phyloP scores from a whole-genome alignment of 2,797 vertebrate genomes.

The Meda fulgida region DNA sequence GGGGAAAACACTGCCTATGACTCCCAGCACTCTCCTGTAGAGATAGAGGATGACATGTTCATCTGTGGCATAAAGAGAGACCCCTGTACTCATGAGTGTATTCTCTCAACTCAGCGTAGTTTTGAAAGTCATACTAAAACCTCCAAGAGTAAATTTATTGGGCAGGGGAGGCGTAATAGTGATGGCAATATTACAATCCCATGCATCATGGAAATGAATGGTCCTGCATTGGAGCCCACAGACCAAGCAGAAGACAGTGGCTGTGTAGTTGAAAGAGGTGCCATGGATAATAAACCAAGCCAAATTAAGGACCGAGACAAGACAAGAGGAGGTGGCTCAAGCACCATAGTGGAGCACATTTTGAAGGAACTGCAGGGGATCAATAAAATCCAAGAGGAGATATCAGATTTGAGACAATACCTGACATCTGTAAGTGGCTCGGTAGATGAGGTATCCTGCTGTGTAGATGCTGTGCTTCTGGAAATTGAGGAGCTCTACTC shows the following conservation, averaged over 20 bases:
- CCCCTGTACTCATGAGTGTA: constrained; percentile 57
- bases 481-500: constrained; percentile 81
- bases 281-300: constrained; percentile 64
- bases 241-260: constrained; percentile 53
- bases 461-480: constrained; percentile 81
- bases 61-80: constrained; percentile 72
- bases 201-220: constrained; percentile 44
- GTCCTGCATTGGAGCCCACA: constrained; percentile 43
- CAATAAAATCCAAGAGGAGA: constrained; percentile 84
- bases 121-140: constrained; percentile 42
- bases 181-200: constrained; percentile 65
- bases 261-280: constrained; percentile 58
- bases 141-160: constrained; percentile 53
- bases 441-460: constrained; percentile 83
- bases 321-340: constrained; percentile 68
- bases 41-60: constrained; percentile 75
- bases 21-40: constrained; percentile 69
- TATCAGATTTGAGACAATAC: constrained; percentile 80
- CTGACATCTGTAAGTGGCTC: constrained; percentile 82
- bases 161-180: constrained; percentile 67
- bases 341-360: constrained; percentile 79
- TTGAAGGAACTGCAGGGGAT: constrained; percentile 83
- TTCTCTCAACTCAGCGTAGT: constrained; percentile 44
- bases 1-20: constrained; percentile 72
- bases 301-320: constrained; percentile 53